Conservation (phyloP, 2,888 invertebrate genomes). For the Ophioninae sp. region DNA sequence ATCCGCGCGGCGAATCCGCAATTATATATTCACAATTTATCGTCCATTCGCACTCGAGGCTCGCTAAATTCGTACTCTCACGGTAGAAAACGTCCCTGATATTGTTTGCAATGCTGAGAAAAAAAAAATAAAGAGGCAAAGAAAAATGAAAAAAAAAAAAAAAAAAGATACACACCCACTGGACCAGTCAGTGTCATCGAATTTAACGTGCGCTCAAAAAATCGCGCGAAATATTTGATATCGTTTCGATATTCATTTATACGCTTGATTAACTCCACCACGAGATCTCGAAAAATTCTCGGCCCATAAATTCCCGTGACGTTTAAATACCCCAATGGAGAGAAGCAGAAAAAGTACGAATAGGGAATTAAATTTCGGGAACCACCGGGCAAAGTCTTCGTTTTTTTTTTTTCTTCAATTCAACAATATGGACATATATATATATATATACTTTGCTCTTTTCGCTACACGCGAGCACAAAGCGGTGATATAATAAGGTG, state of each 20-base stretch:
- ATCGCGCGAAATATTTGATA: not conserved
- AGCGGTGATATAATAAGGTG: slow-evolving; percentile 60
- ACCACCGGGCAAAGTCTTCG: slow-evolving; percentile 23
- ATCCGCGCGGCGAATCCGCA: not conserved
- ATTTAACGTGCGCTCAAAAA: not conserved
- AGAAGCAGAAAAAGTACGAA: slow-evolving; percentile 1
- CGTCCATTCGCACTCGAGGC: not conserved
- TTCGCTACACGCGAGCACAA: slow-evolving; percentile 30
- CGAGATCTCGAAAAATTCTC: not conserved
- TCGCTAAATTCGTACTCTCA: slow-evolving; percentile 5
- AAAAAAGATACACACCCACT: no score
- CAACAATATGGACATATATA: slow-evolving; percentile 16
- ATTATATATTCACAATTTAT: slow-evolving; percentile 9
- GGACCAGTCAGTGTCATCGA: not conserved
- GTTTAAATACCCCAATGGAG: not conserved
- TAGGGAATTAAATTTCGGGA: slow-evolving; percentile 37
- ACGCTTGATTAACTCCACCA: not conserved
- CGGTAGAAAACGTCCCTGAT: not conserved
- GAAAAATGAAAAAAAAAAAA: no score
- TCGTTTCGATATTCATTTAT: not conserved
- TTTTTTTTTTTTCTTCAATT: slow-evolving; percentile 23
- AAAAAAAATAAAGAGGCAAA: not conserved
- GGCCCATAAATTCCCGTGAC: not conserved
- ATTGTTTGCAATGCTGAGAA: not conserved
- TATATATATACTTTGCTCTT: slow-evolving; percentile 31